phyloP scores from a whole-genome alignment of 2,113 vertebrate genomes.

The Nannobrachium achirus region DNA sequence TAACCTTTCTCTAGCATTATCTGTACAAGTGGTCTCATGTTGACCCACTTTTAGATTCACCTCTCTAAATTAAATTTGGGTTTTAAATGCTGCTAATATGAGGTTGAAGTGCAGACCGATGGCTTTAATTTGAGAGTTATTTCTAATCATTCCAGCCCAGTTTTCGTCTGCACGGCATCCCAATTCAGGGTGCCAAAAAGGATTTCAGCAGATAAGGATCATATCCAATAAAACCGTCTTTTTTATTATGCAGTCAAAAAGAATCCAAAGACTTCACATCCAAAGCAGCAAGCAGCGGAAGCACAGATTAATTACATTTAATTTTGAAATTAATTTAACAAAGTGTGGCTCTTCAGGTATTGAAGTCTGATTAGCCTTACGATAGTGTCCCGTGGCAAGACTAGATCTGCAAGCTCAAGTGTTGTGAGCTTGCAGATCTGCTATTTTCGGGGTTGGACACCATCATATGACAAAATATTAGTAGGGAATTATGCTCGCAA shows the following conservation, averaged over 20 bases:
- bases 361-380: too few species aligned
- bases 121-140: not conserved
- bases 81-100: conserved; percentile 1
- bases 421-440: too few species aligned
- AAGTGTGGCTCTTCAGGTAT: too few species aligned
- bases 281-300: not conserved
- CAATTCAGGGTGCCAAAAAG: not conserved
- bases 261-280: not conserved
- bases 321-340: too few species aligned
- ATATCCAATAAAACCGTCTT: not conserved
- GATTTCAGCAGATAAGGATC: not conserved
- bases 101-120: conserved; percentile 5
- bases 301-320: not conserved
- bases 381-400: too few species aligned
- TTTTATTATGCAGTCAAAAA: not conserved
- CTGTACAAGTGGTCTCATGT: too few species aligned
- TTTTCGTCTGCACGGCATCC: not conserved
- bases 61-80: conserved; percentile 4
- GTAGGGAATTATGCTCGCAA: too few species aligned
- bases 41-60: conserved; percentile 3
- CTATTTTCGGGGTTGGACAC: too few species aligned
- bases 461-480: too few species aligned
- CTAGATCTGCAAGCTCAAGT: too few species aligned
- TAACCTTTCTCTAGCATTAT: too few species aligned
- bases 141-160: not conserved